These are phyloP conservation scores for Cosmia pyralina DNA, from an alignment of 2,888 invertebrate genomes.

Conservation along the genomic window DNA sequence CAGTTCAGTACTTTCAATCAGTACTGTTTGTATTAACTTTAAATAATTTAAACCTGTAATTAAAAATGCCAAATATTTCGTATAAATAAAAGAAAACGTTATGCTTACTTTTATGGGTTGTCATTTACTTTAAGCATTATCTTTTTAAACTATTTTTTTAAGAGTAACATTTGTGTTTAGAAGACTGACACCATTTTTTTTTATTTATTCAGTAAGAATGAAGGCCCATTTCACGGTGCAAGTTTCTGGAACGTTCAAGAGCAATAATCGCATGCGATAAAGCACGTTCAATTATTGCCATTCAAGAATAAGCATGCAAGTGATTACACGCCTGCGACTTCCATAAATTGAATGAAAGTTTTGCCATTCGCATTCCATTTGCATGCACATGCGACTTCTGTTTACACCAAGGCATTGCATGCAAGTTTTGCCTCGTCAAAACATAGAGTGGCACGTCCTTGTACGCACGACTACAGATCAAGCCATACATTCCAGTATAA, in stretches of 20 bases:
- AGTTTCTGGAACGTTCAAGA: not conserved
- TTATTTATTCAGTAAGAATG: constrained; percentile 10
- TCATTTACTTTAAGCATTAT: constrained; percentile 29
- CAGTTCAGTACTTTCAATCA: too few relatives aligned
- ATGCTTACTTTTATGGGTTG: constrained; percentile 11
- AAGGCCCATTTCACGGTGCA: not conserved
- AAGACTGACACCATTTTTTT: constrained; percentile 47
- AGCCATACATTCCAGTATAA: too few relatives aligned
- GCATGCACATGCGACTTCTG: too few relatives aligned
- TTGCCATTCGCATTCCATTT: too few relatives aligned
- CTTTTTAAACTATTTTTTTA: constrained; percentile 25
- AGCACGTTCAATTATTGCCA: not conserved
- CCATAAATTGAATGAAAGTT: too few relatives aligned
- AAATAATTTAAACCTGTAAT: not conserved
- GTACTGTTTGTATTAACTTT: not conserved
- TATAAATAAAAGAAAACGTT: constrained; percentile 1
- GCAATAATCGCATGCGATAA: not conserved
- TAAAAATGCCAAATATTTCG: constrained; percentile 19
- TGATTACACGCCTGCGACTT: too few relatives aligned
- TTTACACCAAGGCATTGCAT: not conserved
- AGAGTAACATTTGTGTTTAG: constrained; percentile 26
- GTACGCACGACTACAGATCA: too few relatives aligned
- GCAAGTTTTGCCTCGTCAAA: not conserved
- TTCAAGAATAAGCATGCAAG: too few relatives aligned
- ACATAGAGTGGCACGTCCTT: not conserved